These are phyloP conservation scores for Callyntrura guangdongensis DNA, from an alignment of 2,888 invertebrate genomes.

Conservation along the genomic window DNA sequence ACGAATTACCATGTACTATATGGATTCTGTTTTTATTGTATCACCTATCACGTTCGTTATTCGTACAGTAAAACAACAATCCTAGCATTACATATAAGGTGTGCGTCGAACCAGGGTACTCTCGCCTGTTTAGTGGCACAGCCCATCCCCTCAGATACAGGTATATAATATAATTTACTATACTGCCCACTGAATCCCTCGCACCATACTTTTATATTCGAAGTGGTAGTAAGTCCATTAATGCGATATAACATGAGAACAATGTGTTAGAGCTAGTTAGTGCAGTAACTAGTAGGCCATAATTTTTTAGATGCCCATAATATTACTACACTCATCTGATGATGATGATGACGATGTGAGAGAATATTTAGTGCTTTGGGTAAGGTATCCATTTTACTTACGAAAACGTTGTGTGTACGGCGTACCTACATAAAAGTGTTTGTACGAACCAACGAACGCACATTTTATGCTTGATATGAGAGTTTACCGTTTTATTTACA, in stretches of 20 bases:
- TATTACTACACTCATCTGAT: neutral
- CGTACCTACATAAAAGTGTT: too few species aligned
- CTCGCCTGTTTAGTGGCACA: too few species aligned
- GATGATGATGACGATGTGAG: too few species aligned
- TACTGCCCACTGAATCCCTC: constrained; percentile 16
- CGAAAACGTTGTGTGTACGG: neutral
- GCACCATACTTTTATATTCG: constrained; percentile 57
- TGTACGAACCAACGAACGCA: constrained; percentile 33
- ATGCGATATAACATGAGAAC: constrained; percentile 46
- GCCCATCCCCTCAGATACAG: neutral
- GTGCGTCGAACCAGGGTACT: neutral
- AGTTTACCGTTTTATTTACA: constrained; percentile 72
- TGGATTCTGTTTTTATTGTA: constrained; percentile 49
- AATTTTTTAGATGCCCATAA: neutral
- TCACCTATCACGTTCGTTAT: neutral
- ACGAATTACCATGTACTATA: neutral
- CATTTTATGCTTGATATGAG: constrained; percentile 47
- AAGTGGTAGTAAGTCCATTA: constrained; percentile 32
- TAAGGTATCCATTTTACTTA: too few species aligned
- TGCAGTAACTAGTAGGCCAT: neutral
- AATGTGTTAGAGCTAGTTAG: neutral
- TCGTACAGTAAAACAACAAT: too few species aligned
- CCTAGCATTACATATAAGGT: neutral
- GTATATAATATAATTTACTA: constrained; percentile 45
- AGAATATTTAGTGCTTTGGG: too few species aligned